Base-by-base conservation (phyloP, 1,140 invertebrate species). In the Oryzaephilus surinamensis region DNA sequence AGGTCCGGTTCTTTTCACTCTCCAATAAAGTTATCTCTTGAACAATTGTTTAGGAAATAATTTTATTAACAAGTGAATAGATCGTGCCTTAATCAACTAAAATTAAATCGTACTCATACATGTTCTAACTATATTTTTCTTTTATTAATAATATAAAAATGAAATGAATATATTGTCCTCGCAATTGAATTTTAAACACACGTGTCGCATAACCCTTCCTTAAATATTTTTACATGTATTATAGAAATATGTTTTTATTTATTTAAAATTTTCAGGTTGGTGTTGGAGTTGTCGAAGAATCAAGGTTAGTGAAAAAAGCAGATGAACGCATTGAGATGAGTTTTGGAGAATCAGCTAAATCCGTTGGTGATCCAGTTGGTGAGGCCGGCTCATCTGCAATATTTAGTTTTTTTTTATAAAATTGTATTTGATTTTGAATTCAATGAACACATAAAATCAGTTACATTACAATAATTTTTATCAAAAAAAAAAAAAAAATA, bases 231-330 rank as follows among this genome's bases (percentile, higher is more conserved):
- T n/a, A 6, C 20, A 6, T 21, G 20, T 21, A 6, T 6, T 21
- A 21, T 21, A 21, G 20, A 21, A 21, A 21, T 21, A 21, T 21
- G 21, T 23, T 23, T 6, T 7, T 23, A 23, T 23, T 23, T 7
- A 15, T 6, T 30, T 4, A 7, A 13, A 15, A 18, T 4, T 3
- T 33, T 51, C 41, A 54, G n/a, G 52, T 54, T 30, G 52, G 50
- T 38, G 53, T 55, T 10, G 52, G 52, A 32, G 52, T 52, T 29
- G 53, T 51, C 28, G 50, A 52, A 17, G 51, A 55, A 44, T 53
- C 48, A 31, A 51, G 43, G 40, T 53, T 53, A 42, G 46, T 55
- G 41, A 55, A 46, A 43, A 51, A 52, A 42, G 51, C 50, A 36
- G 50, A 53, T 36, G 50, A 38, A 17, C 51, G 45, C 43, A 51